phyloP scores from a whole-genome alignment of 2,888 invertebrate species.

The Drosophila peninsularis region DNA sequence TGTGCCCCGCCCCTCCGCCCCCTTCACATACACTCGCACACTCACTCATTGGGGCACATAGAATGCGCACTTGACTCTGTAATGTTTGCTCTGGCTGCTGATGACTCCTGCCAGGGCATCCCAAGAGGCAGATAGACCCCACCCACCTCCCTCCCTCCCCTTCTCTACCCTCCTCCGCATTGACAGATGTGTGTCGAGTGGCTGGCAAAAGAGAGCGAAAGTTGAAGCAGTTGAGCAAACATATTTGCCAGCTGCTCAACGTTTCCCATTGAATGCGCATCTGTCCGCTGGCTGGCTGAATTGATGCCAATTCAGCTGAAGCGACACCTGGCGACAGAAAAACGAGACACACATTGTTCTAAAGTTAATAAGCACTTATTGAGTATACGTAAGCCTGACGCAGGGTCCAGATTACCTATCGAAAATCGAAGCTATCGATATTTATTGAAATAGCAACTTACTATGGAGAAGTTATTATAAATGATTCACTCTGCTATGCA shows the following conservation, averaged over 20 bases:
- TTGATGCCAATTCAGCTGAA: conserved; percentile 16
- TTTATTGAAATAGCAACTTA: background rate
- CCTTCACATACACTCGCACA: background rate
- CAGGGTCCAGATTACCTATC: background rate
- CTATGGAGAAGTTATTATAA: too few relatives aligned
- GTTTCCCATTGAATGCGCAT: conserved; percentile 25
- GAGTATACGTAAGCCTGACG: background rate
- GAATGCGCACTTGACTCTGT: conserved; percentile 41
- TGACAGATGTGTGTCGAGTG: conserved; percentile 64
- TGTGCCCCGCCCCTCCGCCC: conserved; percentile 33
- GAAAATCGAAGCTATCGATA: background rate
- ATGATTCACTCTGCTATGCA: too few relatives aligned
- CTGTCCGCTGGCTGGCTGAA: conserved; percentile 28
- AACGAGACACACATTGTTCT: background rate
- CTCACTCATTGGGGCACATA: conserved; percentile 11
- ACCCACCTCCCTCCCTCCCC: rapidly evolving
- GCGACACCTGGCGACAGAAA: conserved; percentile 8
- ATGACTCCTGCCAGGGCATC: conserved; percentile 40
- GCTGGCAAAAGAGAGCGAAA: conserved; percentile 59
- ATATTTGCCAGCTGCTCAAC: conserved; percentile 40
- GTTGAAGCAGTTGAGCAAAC: conserved; percentile 59
- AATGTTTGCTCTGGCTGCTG: conserved; percentile 45
- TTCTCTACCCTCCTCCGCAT: background rate
- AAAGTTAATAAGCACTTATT: conserved; percentile 3
- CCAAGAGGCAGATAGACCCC: background rate